These are phyloP conservation scores for Hippocampus barbouri DNA, from an alignment of 2,113 vertebrate genomes.

Conservation along the genomic window DNA sequence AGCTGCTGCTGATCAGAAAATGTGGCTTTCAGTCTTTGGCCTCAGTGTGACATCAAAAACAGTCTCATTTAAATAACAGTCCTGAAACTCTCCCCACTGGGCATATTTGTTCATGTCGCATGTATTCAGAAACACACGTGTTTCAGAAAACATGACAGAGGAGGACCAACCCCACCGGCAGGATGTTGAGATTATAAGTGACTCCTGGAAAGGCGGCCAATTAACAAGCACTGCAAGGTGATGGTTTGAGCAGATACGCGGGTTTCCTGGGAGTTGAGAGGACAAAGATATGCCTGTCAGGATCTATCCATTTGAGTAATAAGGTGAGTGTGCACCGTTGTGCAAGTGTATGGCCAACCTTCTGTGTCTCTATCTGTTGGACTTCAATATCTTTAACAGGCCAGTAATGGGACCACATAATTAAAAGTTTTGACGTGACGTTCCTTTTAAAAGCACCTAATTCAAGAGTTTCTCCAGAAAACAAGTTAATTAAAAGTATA, in stretches of 20 bases:
- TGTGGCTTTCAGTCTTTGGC: no score
- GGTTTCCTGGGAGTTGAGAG: constrained; percentile 55
- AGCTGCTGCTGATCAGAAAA: no score
- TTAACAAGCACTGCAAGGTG: constrained; percentile 54
- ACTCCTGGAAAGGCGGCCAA: constrained; percentile 48
- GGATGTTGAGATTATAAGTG: constrained; percentile 44
- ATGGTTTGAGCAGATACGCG: constrained; percentile 55
- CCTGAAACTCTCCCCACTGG: no score
- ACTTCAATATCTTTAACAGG: neutral
- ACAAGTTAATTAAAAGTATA: neutral
- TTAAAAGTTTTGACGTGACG: constrained; percentile 2
- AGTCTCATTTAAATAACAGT: no score
- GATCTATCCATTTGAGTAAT: constrained; percentile 58
- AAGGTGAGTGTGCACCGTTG: constrained; percentile 18
- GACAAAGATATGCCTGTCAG: constrained; percentile 59
- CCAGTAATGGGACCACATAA: neutral
- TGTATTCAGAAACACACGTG: neutral
- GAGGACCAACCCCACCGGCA: constrained; percentile 36
- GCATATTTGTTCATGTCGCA: neutral
- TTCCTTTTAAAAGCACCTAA: neutral
- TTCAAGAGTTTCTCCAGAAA: neutral
- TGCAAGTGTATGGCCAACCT: constrained; percentile 3
- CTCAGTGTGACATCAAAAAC: no score
- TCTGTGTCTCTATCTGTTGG: neutral
- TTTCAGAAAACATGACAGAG: constrained; percentile 32